Conservation (phyloP, 2,888 invertebrate species). For the Cremastinae sp. region DNA sequence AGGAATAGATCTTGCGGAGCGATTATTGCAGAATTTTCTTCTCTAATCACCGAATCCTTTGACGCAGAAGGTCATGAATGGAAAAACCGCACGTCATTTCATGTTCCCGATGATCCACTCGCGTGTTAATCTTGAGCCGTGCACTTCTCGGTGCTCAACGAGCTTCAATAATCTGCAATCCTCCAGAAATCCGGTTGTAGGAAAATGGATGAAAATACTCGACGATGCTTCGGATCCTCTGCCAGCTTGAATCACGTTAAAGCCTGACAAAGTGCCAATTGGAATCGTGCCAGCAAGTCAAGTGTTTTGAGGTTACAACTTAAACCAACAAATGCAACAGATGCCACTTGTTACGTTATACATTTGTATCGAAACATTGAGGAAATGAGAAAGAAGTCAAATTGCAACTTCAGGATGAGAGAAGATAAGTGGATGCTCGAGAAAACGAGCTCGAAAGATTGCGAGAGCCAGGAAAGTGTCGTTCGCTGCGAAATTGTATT, state of each 20-base stretch:
- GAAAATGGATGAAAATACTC: constrained; percentile 41
- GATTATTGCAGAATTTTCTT: not conserved
- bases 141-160: constrained; percentile 30
- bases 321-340: constrained; percentile 77
- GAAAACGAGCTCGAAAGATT: constrained; percentile 25
- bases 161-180: constrained; percentile 40
- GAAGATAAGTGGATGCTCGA: not conserved
- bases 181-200: constrained; percentile 18
- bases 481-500: too few species aligned
- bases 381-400: not conserved
- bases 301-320: constrained; percentile 71
- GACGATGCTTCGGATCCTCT: constrained; percentile 5
- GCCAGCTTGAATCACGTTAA: constrained; percentile 50
- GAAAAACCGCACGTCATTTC: not conserved
- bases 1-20: not conserved
- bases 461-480: constrained; percentile 1
- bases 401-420: not conserved
- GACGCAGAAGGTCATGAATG: not conserved
- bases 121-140: constrained; percentile 1
- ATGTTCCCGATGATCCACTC: not conserved
- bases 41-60: not conserved
- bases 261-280: constrained; percentile 75
- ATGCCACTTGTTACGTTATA: constrained; percentile 78
- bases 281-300: constrained; percentile 76
- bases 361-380: constrained; percentile 34